A percentile compares a stretch with the other conserved stretches of the same genome.
phyloP scores from a whole-genome alignment of 1,140 invertebrate species.

The Parapsyche elsis region DNA sequence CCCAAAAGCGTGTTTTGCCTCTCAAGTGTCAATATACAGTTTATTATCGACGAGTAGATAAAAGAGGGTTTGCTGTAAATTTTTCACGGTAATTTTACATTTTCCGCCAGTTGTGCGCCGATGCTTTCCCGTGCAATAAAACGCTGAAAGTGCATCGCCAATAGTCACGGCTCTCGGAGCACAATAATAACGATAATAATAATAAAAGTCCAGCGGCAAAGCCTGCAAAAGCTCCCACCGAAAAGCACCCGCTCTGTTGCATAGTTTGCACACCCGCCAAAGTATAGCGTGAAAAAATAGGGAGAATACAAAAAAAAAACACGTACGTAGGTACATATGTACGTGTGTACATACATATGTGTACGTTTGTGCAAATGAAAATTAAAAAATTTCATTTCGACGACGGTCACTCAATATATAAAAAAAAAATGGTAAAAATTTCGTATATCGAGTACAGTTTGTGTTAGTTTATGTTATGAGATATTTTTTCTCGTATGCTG shows the following conservation, averaged over 20 bases:
- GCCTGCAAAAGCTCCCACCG: not conserved
- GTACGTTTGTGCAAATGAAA: not conserved
- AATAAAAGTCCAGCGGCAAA: not conserved
- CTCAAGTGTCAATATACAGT: too few species aligned
- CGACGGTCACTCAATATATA: not conserved
- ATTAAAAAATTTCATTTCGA: too few species aligned
- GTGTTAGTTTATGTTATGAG: too few species aligned
- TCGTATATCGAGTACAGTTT: too few species aligned
- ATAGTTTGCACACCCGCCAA: not conserved
- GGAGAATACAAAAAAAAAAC: too few species aligned
- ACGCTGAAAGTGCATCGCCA: constrained; percentile 25
- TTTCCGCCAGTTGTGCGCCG: not conserved
- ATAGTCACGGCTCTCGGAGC: not conserved
- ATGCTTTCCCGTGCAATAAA: constrained; percentile 12
- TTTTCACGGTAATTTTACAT: not conserved
- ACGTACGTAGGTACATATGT: not conserved
- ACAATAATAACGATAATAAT: constrained; percentile 4
- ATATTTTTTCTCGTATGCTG: too few species aligned
- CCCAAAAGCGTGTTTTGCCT: too few species aligned
- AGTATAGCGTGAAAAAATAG: not conserved
- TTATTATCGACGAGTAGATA: too few species aligned
- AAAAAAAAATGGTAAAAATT: too few species aligned
- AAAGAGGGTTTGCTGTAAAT: too few species aligned
- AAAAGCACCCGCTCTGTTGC: not conserved
- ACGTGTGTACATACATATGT: not conserved